A percentile compares a stretch with the other conserved stretches of the same genome.
These are phyloP conservation scores for Drosophila watanabei DNA, from an alignment of 1,140 invertebrate genomes.

Conservation along the genomic window DNA sequence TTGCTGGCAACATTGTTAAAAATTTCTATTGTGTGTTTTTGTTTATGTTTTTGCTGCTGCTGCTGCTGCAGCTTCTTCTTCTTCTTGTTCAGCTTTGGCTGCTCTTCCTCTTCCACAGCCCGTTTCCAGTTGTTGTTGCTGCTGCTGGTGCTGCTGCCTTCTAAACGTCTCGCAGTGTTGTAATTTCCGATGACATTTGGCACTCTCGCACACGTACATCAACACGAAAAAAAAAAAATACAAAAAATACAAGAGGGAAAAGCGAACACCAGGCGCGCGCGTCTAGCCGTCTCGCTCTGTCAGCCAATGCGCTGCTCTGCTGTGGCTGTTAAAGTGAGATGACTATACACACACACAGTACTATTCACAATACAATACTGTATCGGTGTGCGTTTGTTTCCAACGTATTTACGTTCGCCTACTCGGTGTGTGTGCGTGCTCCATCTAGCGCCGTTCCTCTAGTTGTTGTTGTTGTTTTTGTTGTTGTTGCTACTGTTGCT, in stretches of 20 bases:
- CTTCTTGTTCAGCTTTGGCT: conserved; percentile 19
- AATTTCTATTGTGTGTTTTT: conserved; percentile 47
- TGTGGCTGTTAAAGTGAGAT: conserved; percentile 26
- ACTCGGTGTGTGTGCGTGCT: conserved; percentile 36
- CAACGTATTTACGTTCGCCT: conserved; percentile 46
- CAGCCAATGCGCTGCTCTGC: conserved; percentile 3
- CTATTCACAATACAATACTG: conserved; percentile 9
- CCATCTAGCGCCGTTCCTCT: conserved; percentile 37
- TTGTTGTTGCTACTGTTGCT: conserved; percentile 40
- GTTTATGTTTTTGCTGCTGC: conserved; percentile 60
- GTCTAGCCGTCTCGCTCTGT: conserved; percentile 21
- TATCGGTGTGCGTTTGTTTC: conserved; percentile 28
- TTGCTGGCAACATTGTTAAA: conserved; percentile 45
- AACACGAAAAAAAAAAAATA: conserved; percentile 35
- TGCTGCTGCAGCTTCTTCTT: conserved; percentile 52
- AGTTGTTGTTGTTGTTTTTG: conserved; percentile 37
- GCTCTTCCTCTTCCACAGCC: conserved; percentile 25
- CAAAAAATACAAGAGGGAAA: conserved; percentile 30
- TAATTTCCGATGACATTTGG: conserved; percentile 81
- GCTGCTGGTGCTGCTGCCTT: conserved; percentile 42
- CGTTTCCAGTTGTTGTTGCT: conserved; percentile 24
- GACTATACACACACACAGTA: conserved; percentile 21
- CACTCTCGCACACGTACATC: conserved; percentile 51
- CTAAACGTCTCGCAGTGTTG: conserved; percentile 69
- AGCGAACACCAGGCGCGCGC: conserved; percentile 6